phyloP scores from a whole-genome alignment of 1,140 invertebrate genomes.

The Ooceraea biroi region DNA sequence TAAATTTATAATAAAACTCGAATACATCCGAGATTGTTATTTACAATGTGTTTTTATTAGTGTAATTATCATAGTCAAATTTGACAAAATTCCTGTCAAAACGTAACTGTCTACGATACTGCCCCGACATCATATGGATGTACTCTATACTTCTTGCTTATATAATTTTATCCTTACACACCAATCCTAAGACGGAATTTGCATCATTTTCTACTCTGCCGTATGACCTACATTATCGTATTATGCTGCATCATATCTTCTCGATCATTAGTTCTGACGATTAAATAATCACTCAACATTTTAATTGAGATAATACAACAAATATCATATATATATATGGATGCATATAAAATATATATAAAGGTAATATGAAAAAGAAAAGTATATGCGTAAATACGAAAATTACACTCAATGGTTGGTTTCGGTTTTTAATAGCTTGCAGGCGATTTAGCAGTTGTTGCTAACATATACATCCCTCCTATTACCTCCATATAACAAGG shows the following conservation, averaged over 20 bases:
- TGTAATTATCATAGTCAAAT: slow-evolving; percentile 69
- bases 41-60: slow-evolving; percentile 74
- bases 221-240: slow-evolving; percentile 65
- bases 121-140: slow-evolving; percentile 62
- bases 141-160: slow-evolving; percentile 60
- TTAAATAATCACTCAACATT: slow-evolving; percentile 58
- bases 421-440: slow-evolving; percentile 62
- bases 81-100: slow-evolving; percentile 73
- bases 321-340: slow-evolving; percentile 34
- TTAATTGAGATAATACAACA: slow-evolving; percentile 64
- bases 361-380: slow-evolving; percentile 58
- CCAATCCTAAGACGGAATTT: slow-evolving; percentile 73
- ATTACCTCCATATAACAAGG: slow-evolving; percentile 59
- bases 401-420: slow-evolving; percentile 67
- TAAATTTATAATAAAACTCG: slow-evolving; percentile 71
- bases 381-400: slow-evolving; percentile 57
- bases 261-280: slow-evolving; percentile 55
- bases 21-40: slow-evolving; percentile 69
- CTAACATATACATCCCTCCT: slow-evolving; percentile 66
- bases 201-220: slow-evolving; percentile 66
- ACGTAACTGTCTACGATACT: slow-evolving; percentile 66
- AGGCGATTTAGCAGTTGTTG: slow-evolving; percentile 67
- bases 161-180: slow-evolving; percentile 69
- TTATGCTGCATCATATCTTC: slow-evolving; percentile 71
- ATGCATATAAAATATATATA: slow-evolving; percentile 69